Percentiles rank a stretch among this genome's conserved stretches.
Conservation (phyloP, 1,140 invertebrate genomes). For the Samia ricini region DNA sequence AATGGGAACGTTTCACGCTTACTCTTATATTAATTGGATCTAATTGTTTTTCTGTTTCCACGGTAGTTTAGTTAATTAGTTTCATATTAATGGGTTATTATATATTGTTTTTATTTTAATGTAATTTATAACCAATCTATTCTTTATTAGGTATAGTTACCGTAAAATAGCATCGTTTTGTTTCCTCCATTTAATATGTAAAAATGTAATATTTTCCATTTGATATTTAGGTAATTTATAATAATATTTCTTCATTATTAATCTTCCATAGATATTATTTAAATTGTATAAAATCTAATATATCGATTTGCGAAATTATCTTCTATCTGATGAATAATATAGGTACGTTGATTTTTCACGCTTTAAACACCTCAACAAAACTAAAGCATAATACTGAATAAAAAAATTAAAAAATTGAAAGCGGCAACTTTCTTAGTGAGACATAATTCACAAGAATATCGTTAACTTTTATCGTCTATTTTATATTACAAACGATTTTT, state of each 20-base stretch:
- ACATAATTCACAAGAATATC: neutral
- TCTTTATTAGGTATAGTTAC: neutral
- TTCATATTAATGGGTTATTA: neutral
- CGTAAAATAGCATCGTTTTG: neutral
- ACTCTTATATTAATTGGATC: neutral
- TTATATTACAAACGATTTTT: neutral
- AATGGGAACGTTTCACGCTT: neutral
- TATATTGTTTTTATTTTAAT: neutral
- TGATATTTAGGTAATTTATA: too few relatives aligned
- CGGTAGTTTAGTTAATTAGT: neutral
- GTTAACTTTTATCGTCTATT: neutral
- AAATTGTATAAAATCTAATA: too few relatives aligned
- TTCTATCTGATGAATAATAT: too few relatives aligned
- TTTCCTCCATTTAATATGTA: neutral
- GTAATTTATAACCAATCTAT: neutral
- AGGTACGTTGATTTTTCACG: too few relatives aligned
- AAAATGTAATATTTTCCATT: too few relatives aligned
- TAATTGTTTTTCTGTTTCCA: neutral
- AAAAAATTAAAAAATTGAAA: neutral
- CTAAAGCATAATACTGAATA: too few relatives aligned
- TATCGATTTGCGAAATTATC: too few relatives aligned
- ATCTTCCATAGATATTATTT: too few relatives aligned
- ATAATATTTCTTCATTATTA: too few relatives aligned
- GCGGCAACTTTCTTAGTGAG: neutral
- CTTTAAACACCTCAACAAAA: too few relatives aligned